Base-by-base conservation (phyloP, 2,797 vertebrate species). In the Malacoraja senta region DNA sequence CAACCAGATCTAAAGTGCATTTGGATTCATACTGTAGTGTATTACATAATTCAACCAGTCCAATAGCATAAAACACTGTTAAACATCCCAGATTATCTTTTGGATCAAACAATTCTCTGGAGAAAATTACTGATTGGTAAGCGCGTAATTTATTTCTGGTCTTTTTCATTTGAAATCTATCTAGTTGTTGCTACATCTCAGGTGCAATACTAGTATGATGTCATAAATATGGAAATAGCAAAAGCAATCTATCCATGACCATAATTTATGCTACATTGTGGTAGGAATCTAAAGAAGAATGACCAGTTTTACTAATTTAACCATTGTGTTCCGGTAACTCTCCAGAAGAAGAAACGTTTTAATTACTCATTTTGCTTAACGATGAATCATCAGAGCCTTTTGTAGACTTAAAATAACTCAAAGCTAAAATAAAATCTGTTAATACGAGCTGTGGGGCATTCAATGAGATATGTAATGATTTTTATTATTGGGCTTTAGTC, bases 371-470 rank as follows among this genome's bases (percentile, higher is more conserved):
- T 26, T 72, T 58, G 90, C 1, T 74, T 92, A 76, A 72, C 26
- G 8, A 26, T 83, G 13, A 76, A 13, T 92, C 71, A 91, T 29
- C 12, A 32, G 32, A 91, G 2, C 65, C 17, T 44, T 90, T n/a
- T 24, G 88, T 72, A 91, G 68, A 38, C 13, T 65, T 8, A 44
- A 10, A 26, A 17, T 71, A 86, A 72, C 21, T 35, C 35, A 76
- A 74, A 53, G 88, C 68, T 76, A 24, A 76, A 53, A 17, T 92
- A 76, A 76, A 76, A n/a, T 92, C 90, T 74, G 32, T 32, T 91
- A 35, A 74, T 38, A 38, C 8, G 12, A 13, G 12, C 68, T 58
- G 12, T 76, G 71, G 53, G 26, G 7, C 12, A 53, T 3, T 76
- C 8, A 38, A 74, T 91, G 90, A 91, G 68, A 72, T 53, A 53